phyloP scores from a whole-genome alignment of 2,113 vertebrate species.

The Vidua chalybeata region DNA sequence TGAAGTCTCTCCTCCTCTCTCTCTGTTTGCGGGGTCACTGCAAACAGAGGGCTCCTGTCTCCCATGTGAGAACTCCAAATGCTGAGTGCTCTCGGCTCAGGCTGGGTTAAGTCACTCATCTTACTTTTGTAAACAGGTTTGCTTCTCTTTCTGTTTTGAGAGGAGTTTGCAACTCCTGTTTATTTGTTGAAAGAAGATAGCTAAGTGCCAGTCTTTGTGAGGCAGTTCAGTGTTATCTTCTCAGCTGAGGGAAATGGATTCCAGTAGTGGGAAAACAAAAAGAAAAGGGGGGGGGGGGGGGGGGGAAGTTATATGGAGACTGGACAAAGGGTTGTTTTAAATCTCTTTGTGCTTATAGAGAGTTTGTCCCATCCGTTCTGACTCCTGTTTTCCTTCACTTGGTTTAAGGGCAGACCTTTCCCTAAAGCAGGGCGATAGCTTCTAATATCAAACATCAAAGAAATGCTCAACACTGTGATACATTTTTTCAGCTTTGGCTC shows the following conservation, averaged over 20 bases:
- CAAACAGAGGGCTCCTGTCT: neutral
- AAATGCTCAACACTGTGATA: neutral
- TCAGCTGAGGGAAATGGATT: neutral
- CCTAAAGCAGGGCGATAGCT: neutral
- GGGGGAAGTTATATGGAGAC: neutral
- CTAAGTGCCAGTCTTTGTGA: neutral
- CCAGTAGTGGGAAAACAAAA: neutral
- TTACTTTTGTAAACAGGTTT: neutral
- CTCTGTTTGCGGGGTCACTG: neutral
- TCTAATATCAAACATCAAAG: neutral
- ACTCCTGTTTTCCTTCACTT: neutral
- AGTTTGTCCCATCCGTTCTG: neutral
- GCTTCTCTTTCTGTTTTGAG: neutral
- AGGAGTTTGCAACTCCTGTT: neutral
- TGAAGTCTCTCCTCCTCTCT: neutral
- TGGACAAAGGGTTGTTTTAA: neutral
- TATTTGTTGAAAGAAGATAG: neutral
- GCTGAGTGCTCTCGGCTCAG: neutral
- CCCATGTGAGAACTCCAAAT: neutral
- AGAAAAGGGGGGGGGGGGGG: rapidly evolving
- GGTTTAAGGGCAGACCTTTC: neutral
- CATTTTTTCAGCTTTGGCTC: neutral
- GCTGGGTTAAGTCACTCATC: neutral
- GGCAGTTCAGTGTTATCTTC: neutral
- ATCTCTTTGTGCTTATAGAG: neutral